These are phyloP conservation scores for Argyrosomus regius DNA, from an alignment of 2,797 vertebrate species.

Conservation along the genomic window DNA sequence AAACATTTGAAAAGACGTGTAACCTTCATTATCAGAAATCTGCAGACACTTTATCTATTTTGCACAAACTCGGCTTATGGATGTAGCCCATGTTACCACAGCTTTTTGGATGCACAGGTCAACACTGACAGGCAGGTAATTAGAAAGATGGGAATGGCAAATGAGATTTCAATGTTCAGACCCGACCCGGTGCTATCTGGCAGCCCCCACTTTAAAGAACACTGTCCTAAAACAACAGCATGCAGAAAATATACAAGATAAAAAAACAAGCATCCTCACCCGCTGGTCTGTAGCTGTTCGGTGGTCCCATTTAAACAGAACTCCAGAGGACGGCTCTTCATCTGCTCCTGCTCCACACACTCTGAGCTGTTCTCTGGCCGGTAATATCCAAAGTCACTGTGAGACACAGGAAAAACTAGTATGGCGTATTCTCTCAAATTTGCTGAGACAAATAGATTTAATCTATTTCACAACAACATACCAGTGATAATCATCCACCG, in stretches of 20 bases:
- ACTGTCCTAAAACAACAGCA: background rate
- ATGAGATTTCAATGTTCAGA: too few relatives aligned
- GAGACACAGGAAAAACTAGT: slow-evolving; percentile 11
- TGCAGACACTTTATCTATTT: background rate
- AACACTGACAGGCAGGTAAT: too few relatives aligned
- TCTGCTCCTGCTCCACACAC: slow-evolving; percentile 92
- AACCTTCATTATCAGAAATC: background rate
- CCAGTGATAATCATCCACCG: slow-evolving; percentile 93
- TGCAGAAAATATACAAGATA: too few relatives aligned
- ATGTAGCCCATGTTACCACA: too few relatives aligned
- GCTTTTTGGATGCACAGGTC: too few relatives aligned
- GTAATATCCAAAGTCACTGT: slow-evolving; percentile 95
- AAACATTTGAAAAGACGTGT: background rate
- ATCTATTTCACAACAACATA: slow-evolving; percentile 64
- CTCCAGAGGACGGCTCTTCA: slow-evolving; percentile 90
- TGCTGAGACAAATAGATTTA: background rate
- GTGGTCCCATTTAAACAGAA: slow-evolving; percentile 92
- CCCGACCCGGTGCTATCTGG: too few relatives aligned
- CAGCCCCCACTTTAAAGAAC: too few relatives aligned
- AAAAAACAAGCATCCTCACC: slow-evolving; percentile 79
- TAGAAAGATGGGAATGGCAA: too few relatives aligned
- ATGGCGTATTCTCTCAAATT: background rate
- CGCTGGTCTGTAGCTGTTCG: slow-evolving; percentile 91
- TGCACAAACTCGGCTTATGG: background rate
- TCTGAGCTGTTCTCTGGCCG: slow-evolving; percentile 90